Conservation (phyloP, 2,888 invertebrate genomes). For the Drosophila fungiperda region DNA sequence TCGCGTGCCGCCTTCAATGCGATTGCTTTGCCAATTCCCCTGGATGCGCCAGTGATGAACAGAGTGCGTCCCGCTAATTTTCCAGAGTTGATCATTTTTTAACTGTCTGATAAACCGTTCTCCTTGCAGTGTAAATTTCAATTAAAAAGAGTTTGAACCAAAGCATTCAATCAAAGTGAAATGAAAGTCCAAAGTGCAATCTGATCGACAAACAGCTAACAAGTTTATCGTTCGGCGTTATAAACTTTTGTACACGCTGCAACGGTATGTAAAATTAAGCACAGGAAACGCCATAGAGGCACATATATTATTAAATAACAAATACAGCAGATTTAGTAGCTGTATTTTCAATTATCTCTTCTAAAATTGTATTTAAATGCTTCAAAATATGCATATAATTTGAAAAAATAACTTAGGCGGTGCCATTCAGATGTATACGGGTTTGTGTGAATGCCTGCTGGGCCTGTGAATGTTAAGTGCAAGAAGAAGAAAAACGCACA, state of each 20-base stretch:
- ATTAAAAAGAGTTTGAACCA: slow-evolving; percentile 32
- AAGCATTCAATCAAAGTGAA: slow-evolving; percentile 27
- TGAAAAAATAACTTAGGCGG: neutral
- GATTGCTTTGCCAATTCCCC: slow-evolving; percentile 98
- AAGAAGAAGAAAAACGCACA: slow-evolving; percentile 22
- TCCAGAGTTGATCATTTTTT: slow-evolving; percentile 79
- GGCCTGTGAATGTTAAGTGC: slow-evolving; percentile 8
- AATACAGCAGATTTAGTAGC: neutral
- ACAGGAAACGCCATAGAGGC: neutral
- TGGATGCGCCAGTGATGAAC: slow-evolving; percentile 97
- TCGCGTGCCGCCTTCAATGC: slow-evolving; percentile 95
- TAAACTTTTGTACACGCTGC: slow-evolving; percentile 32
- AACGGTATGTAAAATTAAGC: too few species aligned
- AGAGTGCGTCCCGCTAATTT: slow-evolving; percentile 94
- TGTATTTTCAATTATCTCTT: neutral
- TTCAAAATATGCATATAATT: neutral
- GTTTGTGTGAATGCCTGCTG: slow-evolving; percentile 24
- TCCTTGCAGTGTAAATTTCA: slow-evolving; percentile 11
- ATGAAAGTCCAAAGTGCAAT: slow-evolving; percentile 81
- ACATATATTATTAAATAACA: too few species aligned
- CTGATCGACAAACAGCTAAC: slow-evolving; percentile 37
- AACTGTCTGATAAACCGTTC: slow-evolving; percentile 27
- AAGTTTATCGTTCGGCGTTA: slow-evolving; percentile 24
- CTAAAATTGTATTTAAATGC: neutral
- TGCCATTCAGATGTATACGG: slow-evolving; percentile 5